phyloP scores from a whole-genome alignment of 2,113 vertebrate species.

The Ageneiosus marmoratus region DNA sequence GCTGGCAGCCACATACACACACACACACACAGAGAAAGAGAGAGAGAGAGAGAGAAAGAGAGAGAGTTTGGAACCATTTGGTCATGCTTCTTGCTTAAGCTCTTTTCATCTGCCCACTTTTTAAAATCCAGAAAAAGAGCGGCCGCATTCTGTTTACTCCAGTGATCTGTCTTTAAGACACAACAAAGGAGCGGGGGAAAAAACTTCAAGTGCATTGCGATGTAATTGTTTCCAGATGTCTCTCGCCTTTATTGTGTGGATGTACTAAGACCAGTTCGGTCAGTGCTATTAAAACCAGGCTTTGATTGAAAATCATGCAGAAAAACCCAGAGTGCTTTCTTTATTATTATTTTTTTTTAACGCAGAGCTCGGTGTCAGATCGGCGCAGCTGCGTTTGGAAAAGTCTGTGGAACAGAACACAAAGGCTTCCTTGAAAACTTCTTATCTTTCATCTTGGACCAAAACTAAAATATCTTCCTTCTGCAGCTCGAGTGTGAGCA shows the following conservation, averaged over 20 bases:
- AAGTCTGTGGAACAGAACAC: slow-evolving; percentile 38
- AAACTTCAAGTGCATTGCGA: slow-evolving; percentile 41
- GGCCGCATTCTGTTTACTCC: slow-evolving; percentile 38
- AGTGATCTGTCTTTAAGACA: slow-evolving; percentile 45
- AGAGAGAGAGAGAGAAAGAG: slow-evolving; percentile 9
- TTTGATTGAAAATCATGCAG: slow-evolving; percentile 46
- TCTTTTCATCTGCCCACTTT: slow-evolving; percentile 47
- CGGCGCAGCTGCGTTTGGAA: slow-evolving; percentile 38
- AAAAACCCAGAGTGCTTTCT: not conserved
- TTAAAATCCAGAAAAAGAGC: slow-evolving; percentile 31
- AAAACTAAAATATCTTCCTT: slow-evolving; percentile 51
- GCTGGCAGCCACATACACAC: slow-evolving; percentile 5
- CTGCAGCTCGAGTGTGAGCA: slow-evolving; percentile 24
- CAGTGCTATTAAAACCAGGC: slow-evolving; percentile 44
- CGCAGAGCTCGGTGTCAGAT: not conserved
- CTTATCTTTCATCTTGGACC: slow-evolving; percentile 50
- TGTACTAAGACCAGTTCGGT: slow-evolving; percentile 34
- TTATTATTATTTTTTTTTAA: not conserved
- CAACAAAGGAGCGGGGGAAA: slow-evolving; percentile 51
- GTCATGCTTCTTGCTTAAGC: slow-evolving; percentile 47
- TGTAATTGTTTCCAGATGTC: slow-evolving; percentile 49
- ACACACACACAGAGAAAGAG: slow-evolving; percentile 5
- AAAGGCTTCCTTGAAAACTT: slow-evolving; percentile 43
- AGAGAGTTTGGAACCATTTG: slow-evolving; percentile 41
- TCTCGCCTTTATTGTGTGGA: slow-evolving; percentile 38